phyloP scores from a whole-genome alignment of 2,888 invertebrate genomes.

The Sepioteuthis lessoniana region DNA sequence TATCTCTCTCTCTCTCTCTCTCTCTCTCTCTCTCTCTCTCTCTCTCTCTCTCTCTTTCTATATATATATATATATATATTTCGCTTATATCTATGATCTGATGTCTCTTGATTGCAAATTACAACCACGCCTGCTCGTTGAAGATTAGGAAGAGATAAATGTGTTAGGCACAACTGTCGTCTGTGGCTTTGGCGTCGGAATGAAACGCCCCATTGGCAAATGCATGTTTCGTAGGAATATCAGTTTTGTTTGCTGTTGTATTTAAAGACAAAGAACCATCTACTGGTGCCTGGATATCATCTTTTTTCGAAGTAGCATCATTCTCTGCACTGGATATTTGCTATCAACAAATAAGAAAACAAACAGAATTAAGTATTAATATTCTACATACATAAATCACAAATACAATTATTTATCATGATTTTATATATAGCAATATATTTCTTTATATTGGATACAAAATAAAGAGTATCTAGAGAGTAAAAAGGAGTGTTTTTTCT shows the following conservation, averaged over 20 bases:
- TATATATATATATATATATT: no score
- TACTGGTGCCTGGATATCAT: neutral
- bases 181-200: neutral
- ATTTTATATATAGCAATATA: no score
- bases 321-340: neutral
- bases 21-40: no score
- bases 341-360: constrained; percentile 1
- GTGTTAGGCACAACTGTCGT: neutral
- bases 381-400: neutral
- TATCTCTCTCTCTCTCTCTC: no score
- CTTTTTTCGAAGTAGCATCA: neutral
- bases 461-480: no score
- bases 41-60: no score
- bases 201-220: neutral
- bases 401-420: neutral
- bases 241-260: neutral
- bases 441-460: no score
- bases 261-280: neutral
- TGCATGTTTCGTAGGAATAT: neutral
- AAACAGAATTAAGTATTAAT: neutral
- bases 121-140: no score
- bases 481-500: no score
- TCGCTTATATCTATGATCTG: no score
- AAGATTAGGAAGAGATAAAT: no score
- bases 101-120: no score